Base-by-base conservation (phyloP, 35 echinoderm and acorn worm species). In the Anneissia japonica region DNA sequence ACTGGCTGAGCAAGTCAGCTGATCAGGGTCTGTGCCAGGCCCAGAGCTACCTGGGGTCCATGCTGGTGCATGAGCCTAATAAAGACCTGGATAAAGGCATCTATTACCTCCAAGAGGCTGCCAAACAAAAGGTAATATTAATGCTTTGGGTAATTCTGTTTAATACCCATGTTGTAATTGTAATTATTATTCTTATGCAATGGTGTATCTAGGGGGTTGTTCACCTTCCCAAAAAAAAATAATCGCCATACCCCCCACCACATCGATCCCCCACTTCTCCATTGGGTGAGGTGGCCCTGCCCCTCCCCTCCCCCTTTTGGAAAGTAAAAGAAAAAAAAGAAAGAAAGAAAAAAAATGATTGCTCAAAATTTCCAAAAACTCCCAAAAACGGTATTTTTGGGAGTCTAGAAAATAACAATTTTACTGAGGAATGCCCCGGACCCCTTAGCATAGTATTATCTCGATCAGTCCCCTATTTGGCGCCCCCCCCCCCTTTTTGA, bases 11-110 rank as follows among this genome's bases (percentile, higher is more conserved):
- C 0, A 30, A 43, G 21, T 82, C 82, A 73, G 82, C 82, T 0
- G 74, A 40, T 31, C 40, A 34, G 17, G 21, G 80, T 86, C 14
- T 85, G 35, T 39, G 83, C 21, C 83, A 93, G 91, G 91, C 91
- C 32, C 91, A 93, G 32, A 74, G 73, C 26, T 93, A 89, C 36
- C 46, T 93, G 19, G 91, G 91, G 4, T 77, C 43, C 32, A 86
- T 85, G 46, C 89, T 82, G 83, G 30, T 86, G 34, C 37, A 84
- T 23, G 32, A 43, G 73, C 37, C 77, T 31, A 40, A 85, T 31
- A 39, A 56, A 45, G 72, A 93, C 19, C 32, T 77, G 31, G 33
- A 78, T 13, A 96, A 72, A 83, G 93, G 90, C 37, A 87, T 91
- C 34, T 0, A 40, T 36, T 84, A 46, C 77, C 78, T 96, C 0